Base-by-base conservation (phyloP, 2,797 vertebrate genomes). In the Monodelphis domestica region DNA sequence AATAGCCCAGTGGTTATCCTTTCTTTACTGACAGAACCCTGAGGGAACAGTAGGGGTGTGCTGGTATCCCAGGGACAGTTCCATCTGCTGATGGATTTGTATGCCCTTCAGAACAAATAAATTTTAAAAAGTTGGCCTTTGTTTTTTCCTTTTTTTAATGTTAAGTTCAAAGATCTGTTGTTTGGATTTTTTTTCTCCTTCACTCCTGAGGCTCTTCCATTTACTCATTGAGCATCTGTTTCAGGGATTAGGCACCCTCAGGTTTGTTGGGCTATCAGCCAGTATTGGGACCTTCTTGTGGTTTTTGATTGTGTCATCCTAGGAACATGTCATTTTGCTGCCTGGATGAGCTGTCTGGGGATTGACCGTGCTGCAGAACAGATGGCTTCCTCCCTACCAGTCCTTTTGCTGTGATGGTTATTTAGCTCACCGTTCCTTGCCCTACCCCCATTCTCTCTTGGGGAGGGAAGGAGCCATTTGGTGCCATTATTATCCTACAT, bases 51-150 rank as follows among this genome's bases (percentile, higher is more conserved):
- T 28, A 78, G 30, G 70, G 90, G 33, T 0, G 6, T 11, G 70
- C 4, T 78, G 54, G 92, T 89, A 90, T 92, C 95, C 96, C 30
- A 2, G 54, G 89, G 91, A 53, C 9, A 2, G 84, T 26, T 56
- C 94, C 95, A 89, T 97, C 91, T 96, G 96, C 93, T 0, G 0
- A 6, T 38, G 29, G 63, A 87, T 52, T 92, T 12, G 78, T 12
- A 21, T 45, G 78, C 92, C 87, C 92, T 92, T 57, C 89, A 56
- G 93, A 53, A 87, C 52, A 54, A 54, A 26, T 63, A 53, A 15
- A 0, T 93, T 26, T 7, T 28, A 45, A 88, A 87, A 78, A 9
- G 70, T 54, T 7, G 10, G 92, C 93, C 91, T 93, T 84, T 53
- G 63, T 26, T 54, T 26, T 93, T 89, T 63, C 17, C 26, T 56